A percentile compares a stretch with the other conserved stretches of the same genome.
Conservation (phyloP, 2,797 vertebrate species). For the Pyrocephalus nanus region DNA sequence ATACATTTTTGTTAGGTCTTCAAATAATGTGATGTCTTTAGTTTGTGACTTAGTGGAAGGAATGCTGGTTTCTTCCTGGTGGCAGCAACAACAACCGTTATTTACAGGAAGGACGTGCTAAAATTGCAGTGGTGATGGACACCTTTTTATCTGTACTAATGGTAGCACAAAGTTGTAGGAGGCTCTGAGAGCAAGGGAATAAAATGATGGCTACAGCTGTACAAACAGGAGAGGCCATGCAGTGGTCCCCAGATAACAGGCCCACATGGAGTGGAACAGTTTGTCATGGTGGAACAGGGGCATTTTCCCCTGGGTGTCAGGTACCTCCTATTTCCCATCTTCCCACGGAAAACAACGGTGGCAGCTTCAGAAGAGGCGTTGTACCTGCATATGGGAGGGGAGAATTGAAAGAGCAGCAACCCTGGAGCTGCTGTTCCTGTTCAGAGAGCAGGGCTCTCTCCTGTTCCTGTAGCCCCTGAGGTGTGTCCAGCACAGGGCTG, state of each 20-base stretch:
- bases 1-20: not conserved
- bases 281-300: not conserved
- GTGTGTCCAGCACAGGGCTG: not conserved
- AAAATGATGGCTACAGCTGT: not conserved
- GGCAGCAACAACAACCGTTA: not conserved
- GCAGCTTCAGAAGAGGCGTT: not conserved
- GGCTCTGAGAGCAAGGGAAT: not conserved
- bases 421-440: not conserved
- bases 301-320: not conserved
- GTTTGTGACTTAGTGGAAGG: not conserved
- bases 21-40: not conserved
- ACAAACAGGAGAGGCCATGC: conserved; percentile 18
- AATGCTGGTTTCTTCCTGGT: not conserved
- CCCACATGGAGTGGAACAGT: not conserved
- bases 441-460: not conserved
- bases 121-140: not conserved
- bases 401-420: not conserved
- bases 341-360: not conserved
- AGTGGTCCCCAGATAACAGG: not conserved
- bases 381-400: not conserved
- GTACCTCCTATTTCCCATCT: not conserved
- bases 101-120: conserved; percentile 18
- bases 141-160: not conserved
- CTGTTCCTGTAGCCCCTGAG: not conserved
- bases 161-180: not conserved